These are phyloP conservation scores for Trissonchulus latispiculum DNA, from an alignment of 2,888 invertebrate genomes.

Conservation along the genomic window DNA sequence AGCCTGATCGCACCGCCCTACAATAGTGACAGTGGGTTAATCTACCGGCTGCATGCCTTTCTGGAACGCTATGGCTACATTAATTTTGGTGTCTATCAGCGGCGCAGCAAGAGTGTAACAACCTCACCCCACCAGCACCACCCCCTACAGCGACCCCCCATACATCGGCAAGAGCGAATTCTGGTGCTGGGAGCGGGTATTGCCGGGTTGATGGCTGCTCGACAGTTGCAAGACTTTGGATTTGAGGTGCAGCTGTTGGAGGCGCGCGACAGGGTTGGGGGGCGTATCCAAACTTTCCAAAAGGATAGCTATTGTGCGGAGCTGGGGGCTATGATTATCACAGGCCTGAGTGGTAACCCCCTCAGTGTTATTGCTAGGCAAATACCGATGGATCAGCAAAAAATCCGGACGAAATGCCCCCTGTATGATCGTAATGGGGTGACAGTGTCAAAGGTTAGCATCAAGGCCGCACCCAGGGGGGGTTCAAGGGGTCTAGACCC, in stretches of 20 bases:
- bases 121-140: too few species aligned
- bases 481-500: too few species aligned
- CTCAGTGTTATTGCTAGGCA: slow-evolving; percentile 88
- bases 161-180: too few species aligned
- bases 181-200: slow-evolving; percentile 41
- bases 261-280: slow-evolving; percentile 72
- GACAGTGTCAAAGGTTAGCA: too few species aligned
- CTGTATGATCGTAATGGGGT: slow-evolving; percentile 86
- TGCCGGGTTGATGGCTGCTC: slow-evolving; percentile 38
- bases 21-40: slow-evolving; percentile 68
- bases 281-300: slow-evolving; percentile 87
- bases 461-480: too few species aligned
- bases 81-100: slow-evolving; percentile 93
- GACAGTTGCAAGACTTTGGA: slow-evolving; percentile 36
- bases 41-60: slow-evolving; percentile 75
- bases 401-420: slow-evolving; percentile 88
- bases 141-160: not conserved
- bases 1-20: slow-evolving; percentile 73
- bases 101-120: not conserved
- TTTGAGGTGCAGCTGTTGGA: slow-evolving; percentile 39
- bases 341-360: slow-evolving; percentile 85
- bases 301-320: slow-evolving; percentile 70
- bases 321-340: slow-evolving; percentile 91
- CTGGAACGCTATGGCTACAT: slow-evolving; percentile 90
- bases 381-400: slow-evolving; percentile 87